A percentile compares a stretch with the other conserved stretches of the same genome.
Conservation (phyloP, 2,113 vertebrate species). For the Penelope pileata region DNA sequence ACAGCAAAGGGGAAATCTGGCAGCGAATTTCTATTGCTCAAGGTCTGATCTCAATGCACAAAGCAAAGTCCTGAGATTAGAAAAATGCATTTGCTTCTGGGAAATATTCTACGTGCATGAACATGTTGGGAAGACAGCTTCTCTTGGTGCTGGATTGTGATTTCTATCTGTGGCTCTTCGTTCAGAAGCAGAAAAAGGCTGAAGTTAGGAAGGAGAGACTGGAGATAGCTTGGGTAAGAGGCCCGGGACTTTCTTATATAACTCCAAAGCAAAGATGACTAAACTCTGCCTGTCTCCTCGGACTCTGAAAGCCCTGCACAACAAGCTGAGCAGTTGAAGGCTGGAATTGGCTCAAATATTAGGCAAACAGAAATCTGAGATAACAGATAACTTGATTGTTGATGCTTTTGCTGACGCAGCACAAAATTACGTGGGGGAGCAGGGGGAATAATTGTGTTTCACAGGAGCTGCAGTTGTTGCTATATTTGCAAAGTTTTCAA, state of each 20-base stretch:
- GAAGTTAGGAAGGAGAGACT: not conserved
- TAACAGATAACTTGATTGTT: not conserved
- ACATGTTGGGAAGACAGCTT: not conserved
- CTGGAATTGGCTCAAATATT: not conserved
- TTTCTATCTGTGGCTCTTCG: slow-evolving; percentile 7
- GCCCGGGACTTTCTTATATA: not conserved
- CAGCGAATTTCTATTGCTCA: slow-evolving; percentile 32
- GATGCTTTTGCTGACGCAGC: not conserved
- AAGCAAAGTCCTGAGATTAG: slow-evolving; percentile 34
- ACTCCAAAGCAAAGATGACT: not conserved
- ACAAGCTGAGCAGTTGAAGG: not conserved
- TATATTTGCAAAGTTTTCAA: not conserved
- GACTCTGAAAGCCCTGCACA: not conserved
- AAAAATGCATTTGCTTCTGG: slow-evolving; percentile 43
- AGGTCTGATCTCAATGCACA: slow-evolving; percentile 18
- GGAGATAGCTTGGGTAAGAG: not conserved
- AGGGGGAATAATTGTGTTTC: not conserved
- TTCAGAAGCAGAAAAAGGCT: not conserved
- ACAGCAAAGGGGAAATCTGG: slow-evolving; percentile 27
- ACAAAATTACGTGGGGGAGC: not conserved
- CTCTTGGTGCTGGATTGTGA: not conserved
- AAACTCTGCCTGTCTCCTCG: not conserved
- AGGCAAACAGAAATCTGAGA: not conserved
- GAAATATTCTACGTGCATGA: slow-evolving; percentile 28
- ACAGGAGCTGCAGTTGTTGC: not conserved